Evolutionary conservation across 1,140 invertebrate species (phyloP).

Genomic region (Drosophila tani): DNA sequence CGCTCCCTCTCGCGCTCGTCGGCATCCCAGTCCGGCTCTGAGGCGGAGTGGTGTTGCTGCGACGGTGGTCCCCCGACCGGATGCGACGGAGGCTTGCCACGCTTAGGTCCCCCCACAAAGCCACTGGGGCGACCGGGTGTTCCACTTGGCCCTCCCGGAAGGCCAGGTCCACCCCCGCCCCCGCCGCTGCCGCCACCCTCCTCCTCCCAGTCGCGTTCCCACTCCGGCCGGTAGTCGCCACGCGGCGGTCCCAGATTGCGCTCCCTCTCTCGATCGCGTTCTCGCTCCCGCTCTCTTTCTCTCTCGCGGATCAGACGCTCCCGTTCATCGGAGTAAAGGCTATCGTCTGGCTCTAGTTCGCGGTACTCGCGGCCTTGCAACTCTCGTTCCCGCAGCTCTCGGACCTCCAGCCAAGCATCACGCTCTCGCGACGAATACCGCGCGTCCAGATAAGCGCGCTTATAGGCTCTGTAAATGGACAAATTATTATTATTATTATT

Average conservation of each 20-base stretch:
- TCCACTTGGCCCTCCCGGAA: constrained; percentile 34
- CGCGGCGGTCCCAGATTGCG: constrained; percentile 53
- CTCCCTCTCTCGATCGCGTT: constrained; percentile 64
- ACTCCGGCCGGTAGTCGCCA: constrained; percentile 69
- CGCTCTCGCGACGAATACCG: constrained; percentile 71
- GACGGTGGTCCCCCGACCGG: constrained; percentile 17
- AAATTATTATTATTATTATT: no score
- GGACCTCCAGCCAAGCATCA: constrained; percentile 71
- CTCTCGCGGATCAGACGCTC: constrained; percentile 41
- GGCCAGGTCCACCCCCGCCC: constrained; percentile 10
- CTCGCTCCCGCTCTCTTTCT: constrained; percentile 59
- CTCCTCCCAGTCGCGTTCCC: constrained; percentile 79
- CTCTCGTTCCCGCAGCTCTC: constrained; percentile 62
- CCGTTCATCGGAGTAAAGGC: constrained; percentile 73
- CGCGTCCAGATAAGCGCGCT: constrained; percentile 68
- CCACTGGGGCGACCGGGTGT: constrained; percentile 57
- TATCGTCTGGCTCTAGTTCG: constrained; percentile 68
- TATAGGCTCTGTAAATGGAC: constrained; percentile 57
- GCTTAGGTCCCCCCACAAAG: constrained; percentile 76
- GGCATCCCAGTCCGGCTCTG: constrained; percentile 80
- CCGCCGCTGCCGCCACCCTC: constrained; percentile 33
- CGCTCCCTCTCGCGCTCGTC: constrained; percentile 67
- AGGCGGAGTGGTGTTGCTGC: constrained; percentile 70
- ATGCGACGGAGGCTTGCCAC: constrained; percentile 43
- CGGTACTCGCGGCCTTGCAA: constrained; percentile 71